Conservation (phyloP, 2,113 vertebrate species). For the Theristicus caerulescens region DNA sequence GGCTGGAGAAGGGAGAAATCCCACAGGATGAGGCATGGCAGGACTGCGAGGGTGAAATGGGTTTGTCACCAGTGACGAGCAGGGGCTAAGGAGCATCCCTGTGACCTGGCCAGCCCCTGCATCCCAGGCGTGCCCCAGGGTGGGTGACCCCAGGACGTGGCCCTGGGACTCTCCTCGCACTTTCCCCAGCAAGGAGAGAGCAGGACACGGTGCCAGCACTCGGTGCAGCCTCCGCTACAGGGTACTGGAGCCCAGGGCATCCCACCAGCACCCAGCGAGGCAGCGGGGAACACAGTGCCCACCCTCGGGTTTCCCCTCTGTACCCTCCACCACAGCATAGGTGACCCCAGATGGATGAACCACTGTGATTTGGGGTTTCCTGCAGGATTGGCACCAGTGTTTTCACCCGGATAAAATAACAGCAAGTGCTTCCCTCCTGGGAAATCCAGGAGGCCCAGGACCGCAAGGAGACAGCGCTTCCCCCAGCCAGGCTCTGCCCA, state of each 20-base stretch:
- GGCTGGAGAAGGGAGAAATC: background rate
- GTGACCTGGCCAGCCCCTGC: background rate
- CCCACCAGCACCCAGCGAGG: background rate
- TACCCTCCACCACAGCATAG: background rate
- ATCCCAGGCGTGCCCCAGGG: background rate
- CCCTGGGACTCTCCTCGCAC: background rate
- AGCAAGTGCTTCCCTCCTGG: no score
- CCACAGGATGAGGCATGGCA: rapidly evolving
- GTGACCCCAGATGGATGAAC: background rate
- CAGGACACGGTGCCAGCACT: background rate
- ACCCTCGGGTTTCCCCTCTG: background rate
- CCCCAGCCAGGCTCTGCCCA: background rate
- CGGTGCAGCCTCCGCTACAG: background rate
- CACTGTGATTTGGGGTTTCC: background rate
- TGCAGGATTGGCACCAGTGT: constrained; percentile 7
- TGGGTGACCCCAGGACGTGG: background rate
- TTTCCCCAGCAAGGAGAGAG: background rate
- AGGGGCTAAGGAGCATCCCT: background rate
- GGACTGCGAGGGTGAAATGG: rapidly evolving
- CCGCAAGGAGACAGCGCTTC: rapidly evolving
- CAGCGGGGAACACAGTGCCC: background rate
- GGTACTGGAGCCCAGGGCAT: background rate
- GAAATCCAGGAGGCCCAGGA: background rate
- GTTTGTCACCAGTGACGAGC: background rate
- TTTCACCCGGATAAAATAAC: constrained; percentile 34